Base-by-base conservation (phyloP, 2,113 vertebrate genomes). In the Callionymus lyra region DNA sequence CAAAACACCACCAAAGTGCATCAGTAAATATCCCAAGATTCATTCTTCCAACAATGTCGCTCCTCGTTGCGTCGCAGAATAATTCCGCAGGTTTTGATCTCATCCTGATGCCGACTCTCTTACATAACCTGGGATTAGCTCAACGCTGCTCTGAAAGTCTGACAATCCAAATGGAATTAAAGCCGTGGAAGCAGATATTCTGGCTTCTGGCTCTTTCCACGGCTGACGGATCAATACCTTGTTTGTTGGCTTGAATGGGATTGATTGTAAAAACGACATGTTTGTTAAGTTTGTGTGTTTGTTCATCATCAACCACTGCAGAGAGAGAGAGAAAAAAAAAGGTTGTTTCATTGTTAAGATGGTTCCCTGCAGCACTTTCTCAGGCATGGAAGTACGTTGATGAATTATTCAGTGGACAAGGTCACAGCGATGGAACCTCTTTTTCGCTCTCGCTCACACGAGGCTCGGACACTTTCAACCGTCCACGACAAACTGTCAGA, bases 371-470 rank as follows among this genome's bases (percentile, higher is more conserved):
- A 74, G 73, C 55, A 68, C 68, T 70, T 75, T 70, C 68, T 65
- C 58, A 52, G 11, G 61, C 70, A 70, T 61, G 44, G 61, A 54
- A 60, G 59, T 39, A 47, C 65, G 38, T 46, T 70, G 41, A 43
- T 79, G 61, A 81, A 81, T 77, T 42, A 82, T 79, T 79, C 61
- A 82, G 47, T 44, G 65, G 34, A 56, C 77, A 81, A 82, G 80
- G 74, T 82, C 74, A 76, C 56, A 50, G 53, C 49, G 19, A 43
- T 54, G 44, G 73, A 71, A 61, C 41, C 35, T 65, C 27, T 44
- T 40, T 49, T 31, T 51, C 19, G 38, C 38, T 41, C 50, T 43
- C 16, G 37, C 31, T 16, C 34, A 19, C 35, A 2, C 12, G 64
- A 75, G 67, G 69, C 70, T 75, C 44, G 66, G 68, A 72, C 68